Base-by-base conservation (phyloP, 2,797 vertebrate species). In the Semotilus atromaculatus region DNA sequence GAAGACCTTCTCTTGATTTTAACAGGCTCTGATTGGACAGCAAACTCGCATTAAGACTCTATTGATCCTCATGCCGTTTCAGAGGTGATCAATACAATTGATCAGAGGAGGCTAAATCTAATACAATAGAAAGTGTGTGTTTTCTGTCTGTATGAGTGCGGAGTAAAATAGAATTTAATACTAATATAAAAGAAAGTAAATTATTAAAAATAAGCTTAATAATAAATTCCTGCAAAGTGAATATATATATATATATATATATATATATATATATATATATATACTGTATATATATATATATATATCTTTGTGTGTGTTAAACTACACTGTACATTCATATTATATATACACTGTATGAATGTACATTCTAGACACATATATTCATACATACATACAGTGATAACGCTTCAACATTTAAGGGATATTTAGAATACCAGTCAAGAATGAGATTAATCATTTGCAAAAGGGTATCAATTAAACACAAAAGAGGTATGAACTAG, bases 11-110 rank as follows among this genome's bases (percentile, higher is more conserved):
- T 86, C 88, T 89, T 94, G 93, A 95, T 94, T 94, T 95, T 94
- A 95, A 94, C 92, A 91, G 91, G 91, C 92, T 92, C 92, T 95
- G 94, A 95, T 93, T 95, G 94, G 94, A 93, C 92, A 94, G 94
- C 93, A 94, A 94, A 95, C 92, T 95, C 87, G 85, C 94, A 95
- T 95, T 95, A 95, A 94, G 93, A 89, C 89, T 72, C 80, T 94
- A 95, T 95, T 93, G 95, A 95, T 93, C 93, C 93, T 90, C 90
- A 91, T 92, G 93, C 92, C 92, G 93, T 94, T 95, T 95, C 93
- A 93, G 93, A 93, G 90, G 89, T 90, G 93, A 95, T 95, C 95
- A 90, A 95, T 95, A 93, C 88, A 93, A 85, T 92, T 90, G 91
- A 95, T 93, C 92, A 92, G 91, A 91, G 77, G 90, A 92, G 90